Conservation (phyloP, 1,140 invertebrate genomes). For the Leptinotarsa undecemlineata region DNA sequence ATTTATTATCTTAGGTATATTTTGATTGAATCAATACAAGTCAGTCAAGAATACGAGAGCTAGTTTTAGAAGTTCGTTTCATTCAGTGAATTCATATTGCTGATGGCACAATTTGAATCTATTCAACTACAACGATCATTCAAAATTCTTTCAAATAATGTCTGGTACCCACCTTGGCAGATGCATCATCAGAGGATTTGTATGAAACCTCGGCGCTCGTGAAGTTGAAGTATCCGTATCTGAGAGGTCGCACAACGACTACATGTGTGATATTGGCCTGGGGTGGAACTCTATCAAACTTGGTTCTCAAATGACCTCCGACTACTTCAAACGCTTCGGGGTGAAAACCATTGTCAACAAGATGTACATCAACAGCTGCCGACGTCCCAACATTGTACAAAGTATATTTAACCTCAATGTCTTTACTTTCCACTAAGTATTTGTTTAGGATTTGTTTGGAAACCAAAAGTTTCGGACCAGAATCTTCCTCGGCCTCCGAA, state of each 20-base stretch:
- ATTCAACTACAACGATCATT: no score
- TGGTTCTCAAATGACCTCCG: slow-evolving; percentile 80
- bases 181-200: slow-evolving; percentile 75
- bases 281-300: slow-evolving; percentile 87
- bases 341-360: slow-evolving; percentile 89
- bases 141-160: slow-evolving; percentile 8
- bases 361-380: slow-evolving; percentile 84
- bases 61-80: no score
- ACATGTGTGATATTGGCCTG: slow-evolving; percentile 93
- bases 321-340: slow-evolving; percentile 85
- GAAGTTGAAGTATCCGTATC: slow-evolving; percentile 95
- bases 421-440: slow-evolving; percentile 97
- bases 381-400: slow-evolving; percentile 84
- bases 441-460: slow-evolving; percentile 94
- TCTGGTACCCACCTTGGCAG: slow-evolving; percentile 60
- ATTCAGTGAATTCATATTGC: no score
- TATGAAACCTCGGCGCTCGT: slow-evolving; percentile 93
- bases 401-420: slow-evolving; percentile 92
- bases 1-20: no score
- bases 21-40: neutral
- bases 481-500: slow-evolving; percentile 64
- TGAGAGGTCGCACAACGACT: slow-evolving; percentile 86
- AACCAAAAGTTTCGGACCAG: slow-evolving; percentile 73
- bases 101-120: no score
- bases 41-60: slow-evolving; percentile 5